Percentiles rank a stretch among this genome's conserved stretches.
phyloP scores from a whole-genome alignment of 2,113 vertebrate species.

The Lepidothrix coronata region DNA sequence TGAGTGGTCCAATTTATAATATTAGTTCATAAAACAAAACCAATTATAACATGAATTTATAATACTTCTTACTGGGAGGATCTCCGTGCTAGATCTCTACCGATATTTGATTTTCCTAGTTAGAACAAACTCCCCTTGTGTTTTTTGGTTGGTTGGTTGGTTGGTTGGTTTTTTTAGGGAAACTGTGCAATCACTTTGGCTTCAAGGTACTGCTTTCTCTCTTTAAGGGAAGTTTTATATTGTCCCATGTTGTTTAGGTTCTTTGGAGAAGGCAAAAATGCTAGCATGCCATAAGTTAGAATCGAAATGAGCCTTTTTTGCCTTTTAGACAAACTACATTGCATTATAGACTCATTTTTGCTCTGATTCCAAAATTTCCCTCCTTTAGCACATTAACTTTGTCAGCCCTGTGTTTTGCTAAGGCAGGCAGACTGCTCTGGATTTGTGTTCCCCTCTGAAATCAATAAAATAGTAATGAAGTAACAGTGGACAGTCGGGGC shows the following conservation, averaged over 20 bases:
- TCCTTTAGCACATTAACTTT: not conserved
- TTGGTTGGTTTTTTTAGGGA: not conserved
- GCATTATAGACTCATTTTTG: not conserved
- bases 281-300: not conserved
- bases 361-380: not conserved
- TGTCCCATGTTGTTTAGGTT: not conserved
- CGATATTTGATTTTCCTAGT: not conserved
- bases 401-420: conserved; percentile 4
- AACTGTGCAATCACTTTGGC: not conserved
- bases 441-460: conserved; percentile 53
- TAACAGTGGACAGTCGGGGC: not conserved
- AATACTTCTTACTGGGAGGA: not conserved
- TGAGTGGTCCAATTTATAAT: not conserved
- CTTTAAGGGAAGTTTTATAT: not conserved
- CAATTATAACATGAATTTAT: not conserved
- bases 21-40: not conserved
- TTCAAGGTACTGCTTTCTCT: not conserved
- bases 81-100: not conserved
- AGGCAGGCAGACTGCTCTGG: conserved; percentile 4
- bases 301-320: not conserved
- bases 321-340: not conserved
- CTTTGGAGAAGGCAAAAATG: not conserved
- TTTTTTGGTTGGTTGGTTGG: not conserved
- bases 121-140: not conserved
- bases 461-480: conserved; percentile 68